Evolutionary conservation across 2,888 invertebrate genomes (phyloP).

Genomic region (Poecilus cupreus): DNA sequence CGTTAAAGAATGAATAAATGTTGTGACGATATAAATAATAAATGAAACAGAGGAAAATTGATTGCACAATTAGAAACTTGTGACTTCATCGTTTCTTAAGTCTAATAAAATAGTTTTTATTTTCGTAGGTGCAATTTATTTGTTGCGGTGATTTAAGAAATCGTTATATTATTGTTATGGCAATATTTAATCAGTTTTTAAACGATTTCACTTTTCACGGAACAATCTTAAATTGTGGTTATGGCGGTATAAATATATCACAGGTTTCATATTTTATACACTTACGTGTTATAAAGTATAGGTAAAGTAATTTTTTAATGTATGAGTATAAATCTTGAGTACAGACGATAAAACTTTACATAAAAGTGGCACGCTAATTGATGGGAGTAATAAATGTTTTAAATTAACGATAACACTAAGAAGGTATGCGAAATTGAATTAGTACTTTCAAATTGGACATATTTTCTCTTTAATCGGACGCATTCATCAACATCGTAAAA

Average conservation of each 20-base stretch:
- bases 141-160: conserved; percentile 4
- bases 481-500: conserved; percentile 12
- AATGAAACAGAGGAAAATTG: no score
- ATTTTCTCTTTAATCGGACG: conserved; percentile 17
- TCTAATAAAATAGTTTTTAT: not conserved
- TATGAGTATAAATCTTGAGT: conserved; percentile 14
- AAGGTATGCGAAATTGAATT: conserved; percentile 37
- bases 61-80: conserved; percentile 5
- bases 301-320: conserved; percentile 1
- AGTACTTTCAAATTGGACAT: conserved; percentile 39
- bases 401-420: conserved; percentile 42
- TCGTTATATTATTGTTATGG: not conserved
- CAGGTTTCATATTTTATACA: not conserved
- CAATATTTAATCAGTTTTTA: conserved; percentile 4
- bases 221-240: not conserved
- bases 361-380: conserved; percentile 31
- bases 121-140: not conserved
- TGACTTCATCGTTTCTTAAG: not conserved
- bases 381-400: conserved; percentile 30
- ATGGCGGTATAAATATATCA: conserved; percentile 15
- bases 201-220: conserved; percentile 23
- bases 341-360: conserved; percentile 7
- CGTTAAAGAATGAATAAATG: no score
- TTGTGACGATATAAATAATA: no score
- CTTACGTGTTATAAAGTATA: not conserved